phyloP scores from a whole-genome alignment of 1,140 invertebrate species.

The Sipha flava region DNA sequence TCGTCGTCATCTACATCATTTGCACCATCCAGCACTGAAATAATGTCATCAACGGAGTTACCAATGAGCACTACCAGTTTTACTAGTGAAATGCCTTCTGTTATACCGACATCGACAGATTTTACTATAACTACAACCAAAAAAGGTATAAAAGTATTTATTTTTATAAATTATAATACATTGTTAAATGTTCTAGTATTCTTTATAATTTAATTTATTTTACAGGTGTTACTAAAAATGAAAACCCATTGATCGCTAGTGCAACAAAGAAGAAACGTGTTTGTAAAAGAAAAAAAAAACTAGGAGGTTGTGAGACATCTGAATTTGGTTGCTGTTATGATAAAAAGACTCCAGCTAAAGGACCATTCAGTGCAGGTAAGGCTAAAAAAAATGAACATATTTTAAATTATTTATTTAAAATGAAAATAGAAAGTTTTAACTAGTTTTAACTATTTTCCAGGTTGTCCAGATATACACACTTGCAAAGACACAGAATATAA shows the following conservation, averaged over 20 bases:
- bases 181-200: neutral
- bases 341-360: conserved; percentile 66
- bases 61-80: neutral
- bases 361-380: conserved; percentile 71
- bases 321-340: conserved; percentile 86
- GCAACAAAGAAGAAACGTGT: conserved; percentile 53
- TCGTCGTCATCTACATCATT: neutral
- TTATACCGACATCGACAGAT: neutral
- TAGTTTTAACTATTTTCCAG: neutral
- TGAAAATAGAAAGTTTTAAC: neutral
- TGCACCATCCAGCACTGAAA: no score
- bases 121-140: neutral
- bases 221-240: neutral
- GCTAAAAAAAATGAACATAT: neutral
- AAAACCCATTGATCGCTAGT: conserved; percentile 28
- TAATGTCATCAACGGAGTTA: neutral
- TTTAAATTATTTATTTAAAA: neutral
- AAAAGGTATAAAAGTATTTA: neutral
- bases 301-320: conserved; percentile 56
- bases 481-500: conserved; percentile 74
- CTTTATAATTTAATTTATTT: neutral
- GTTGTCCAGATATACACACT: conserved; percentile 59
- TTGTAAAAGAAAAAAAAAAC: conserved; percentile 45
- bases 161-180: neutral
- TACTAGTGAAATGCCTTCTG: neutral